Percentiles rank a stretch among this genome's conserved stretches.
Conservation (phyloP, 1,140 invertebrate species). For the Subanguina moxae region DNA sequence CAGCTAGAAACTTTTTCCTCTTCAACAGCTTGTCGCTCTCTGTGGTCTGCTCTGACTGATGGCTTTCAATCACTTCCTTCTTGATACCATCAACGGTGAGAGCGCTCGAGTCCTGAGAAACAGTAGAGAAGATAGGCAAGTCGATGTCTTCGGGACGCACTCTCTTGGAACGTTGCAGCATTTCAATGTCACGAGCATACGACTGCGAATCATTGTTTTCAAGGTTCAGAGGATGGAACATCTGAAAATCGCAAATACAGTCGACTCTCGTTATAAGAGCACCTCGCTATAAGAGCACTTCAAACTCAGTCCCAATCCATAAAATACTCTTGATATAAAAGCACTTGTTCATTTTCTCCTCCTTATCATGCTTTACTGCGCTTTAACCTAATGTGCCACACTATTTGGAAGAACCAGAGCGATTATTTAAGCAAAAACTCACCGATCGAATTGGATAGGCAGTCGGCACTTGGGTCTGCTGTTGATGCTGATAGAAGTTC, state of each 20-base stretch:
- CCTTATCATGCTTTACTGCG: too few relatives aligned
- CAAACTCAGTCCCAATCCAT: too few relatives aligned
- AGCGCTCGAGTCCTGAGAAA: background rate
- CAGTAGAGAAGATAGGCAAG: conserved; percentile 17
- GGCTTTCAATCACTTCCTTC: too few relatives aligned
- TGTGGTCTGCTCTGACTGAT: background rate
- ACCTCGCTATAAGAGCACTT: too few relatives aligned
- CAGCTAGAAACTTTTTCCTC: conserved; percentile 34
- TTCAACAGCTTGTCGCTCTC: conserved; percentile 26
- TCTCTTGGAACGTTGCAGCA: conserved; percentile 35
- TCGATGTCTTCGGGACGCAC: conserved; percentile 46
- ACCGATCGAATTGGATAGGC: background rate
- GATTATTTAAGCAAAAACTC: background rate
- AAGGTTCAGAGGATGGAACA: conserved; percentile 34
- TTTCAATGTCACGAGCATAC: conserved; percentile 34
- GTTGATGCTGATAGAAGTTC: background rate
- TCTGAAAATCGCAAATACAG: conserved; percentile 18
- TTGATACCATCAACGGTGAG: too few relatives aligned
- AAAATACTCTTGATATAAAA: too few relatives aligned
- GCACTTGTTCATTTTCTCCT: too few relatives aligned
- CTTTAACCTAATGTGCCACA: too few relatives aligned
- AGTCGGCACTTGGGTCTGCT: background rate
- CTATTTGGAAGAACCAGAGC: too few relatives aligned
- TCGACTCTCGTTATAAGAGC: too few relatives aligned
- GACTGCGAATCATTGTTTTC: conserved; percentile 21